These are phyloP conservation scores for Chrysaora quinquecirrha DNA, from an alignment of 30 jellyfish, hydroid and myxozoan genomes.

Conservation along the genomic window DNA sequence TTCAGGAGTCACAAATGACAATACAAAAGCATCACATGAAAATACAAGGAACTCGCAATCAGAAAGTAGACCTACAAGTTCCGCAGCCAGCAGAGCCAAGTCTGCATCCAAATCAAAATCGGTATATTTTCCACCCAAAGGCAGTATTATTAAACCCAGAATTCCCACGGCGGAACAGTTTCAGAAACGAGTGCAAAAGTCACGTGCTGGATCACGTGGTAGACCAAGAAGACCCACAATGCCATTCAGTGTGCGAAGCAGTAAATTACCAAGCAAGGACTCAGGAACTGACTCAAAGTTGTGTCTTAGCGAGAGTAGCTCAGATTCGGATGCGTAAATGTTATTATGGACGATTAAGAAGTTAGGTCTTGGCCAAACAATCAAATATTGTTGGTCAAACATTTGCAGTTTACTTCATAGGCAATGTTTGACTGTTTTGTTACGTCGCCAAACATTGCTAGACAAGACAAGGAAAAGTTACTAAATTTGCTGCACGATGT, in stretches of 20 bases:
- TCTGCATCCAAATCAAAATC: neutral
- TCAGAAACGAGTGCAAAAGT: constrained; percentile 28
- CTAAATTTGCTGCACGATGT: too few relatives aligned
- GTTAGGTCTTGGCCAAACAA: too few relatives aligned
- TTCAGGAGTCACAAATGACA: constrained; percentile 29
- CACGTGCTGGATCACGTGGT: constrained; percentile 31
- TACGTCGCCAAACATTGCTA: too few relatives aligned
- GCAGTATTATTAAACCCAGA: constrained; percentile 7
- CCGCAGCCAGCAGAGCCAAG: neutral
- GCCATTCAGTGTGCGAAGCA: neutral
- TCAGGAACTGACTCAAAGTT: neutral
- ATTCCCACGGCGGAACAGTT: constrained; percentile 39
- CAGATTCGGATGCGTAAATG: constrained; percentile 47
- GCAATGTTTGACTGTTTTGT: too few relatives aligned
- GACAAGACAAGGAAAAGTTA: too few relatives aligned
- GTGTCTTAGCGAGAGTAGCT: constrained; percentile 58
- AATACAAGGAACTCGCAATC: neutral
- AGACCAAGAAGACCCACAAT: constrained; percentile 1
- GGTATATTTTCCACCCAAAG: neutral
- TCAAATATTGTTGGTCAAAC: too few relatives aligned
- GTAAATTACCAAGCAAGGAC: constrained; percentile 10
- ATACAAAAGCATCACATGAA: neutral
- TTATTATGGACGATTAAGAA: too few relatives aligned
- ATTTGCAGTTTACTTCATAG: too few relatives aligned
- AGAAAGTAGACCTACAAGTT: neutral